Evolutionary conservation across 2,113 vertebrate genomes (phyloP).

Genomic region (Pygoscelis antarcticus): DNA sequence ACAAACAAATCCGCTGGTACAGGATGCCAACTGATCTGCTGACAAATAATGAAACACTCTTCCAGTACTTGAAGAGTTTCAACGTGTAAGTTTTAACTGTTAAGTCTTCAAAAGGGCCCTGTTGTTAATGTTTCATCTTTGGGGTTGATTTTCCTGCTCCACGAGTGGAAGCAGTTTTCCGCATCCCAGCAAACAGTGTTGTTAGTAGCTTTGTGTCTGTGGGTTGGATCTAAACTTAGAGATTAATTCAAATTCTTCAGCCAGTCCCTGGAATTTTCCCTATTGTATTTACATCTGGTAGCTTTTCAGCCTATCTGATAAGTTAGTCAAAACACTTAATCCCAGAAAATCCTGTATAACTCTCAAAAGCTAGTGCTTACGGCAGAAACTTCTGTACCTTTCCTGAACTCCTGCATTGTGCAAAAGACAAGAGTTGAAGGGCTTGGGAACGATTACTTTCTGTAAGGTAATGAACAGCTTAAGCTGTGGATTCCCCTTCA

Average conservation of each 20-base stretch:
- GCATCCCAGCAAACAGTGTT: background rate
- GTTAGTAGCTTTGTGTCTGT: background rate
- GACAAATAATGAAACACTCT: background rate
- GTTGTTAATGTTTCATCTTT: background rate
- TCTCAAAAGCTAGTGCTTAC: background rate
- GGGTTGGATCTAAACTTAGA: background rate
- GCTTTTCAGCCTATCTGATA: background rate
- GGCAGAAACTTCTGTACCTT: background rate
- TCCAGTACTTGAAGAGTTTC: background rate
- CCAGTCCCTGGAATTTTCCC: background rate
- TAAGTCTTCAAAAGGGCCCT: background rate
- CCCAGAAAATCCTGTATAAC: background rate
- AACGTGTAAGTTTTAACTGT: background rate
- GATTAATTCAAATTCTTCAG: background rate
- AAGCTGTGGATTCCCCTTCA: background rate
- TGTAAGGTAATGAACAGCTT: background rate
- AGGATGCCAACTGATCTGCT: background rate
- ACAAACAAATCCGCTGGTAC: background rate
- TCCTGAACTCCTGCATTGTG: background rate
- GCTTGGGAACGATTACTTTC: background rate
- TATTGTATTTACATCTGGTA: background rate
- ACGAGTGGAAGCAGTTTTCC: background rate
- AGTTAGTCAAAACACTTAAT: background rate
- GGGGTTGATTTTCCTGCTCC: background rate
- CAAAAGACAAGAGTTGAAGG: background rate